Evolutionary conservation across 2,888 invertebrate species (phyloP).

Genomic region (Belgica antarctica): DNA sequence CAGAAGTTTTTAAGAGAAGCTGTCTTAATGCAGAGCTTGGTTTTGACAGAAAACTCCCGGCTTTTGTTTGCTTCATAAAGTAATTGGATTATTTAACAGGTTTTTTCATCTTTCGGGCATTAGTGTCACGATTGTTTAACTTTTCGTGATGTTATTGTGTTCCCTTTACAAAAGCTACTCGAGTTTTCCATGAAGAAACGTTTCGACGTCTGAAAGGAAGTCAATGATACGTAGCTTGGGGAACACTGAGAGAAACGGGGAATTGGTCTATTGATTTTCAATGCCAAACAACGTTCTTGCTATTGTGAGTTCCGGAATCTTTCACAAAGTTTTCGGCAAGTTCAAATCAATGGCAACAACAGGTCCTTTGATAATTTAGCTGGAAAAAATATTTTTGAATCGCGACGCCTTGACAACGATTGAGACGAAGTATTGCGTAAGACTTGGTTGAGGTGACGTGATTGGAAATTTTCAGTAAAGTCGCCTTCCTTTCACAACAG

Average conservation of each 20-base stretch:
- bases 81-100: slow-evolving; percentile 25
- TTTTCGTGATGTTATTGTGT: background rate
- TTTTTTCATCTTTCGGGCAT: slow-evolving; percentile 12
- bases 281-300: background rate
- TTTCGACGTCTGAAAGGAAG: background rate
- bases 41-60: too few species aligned
- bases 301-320: background rate
- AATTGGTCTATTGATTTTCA: slow-evolving; percentile 35
- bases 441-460: too few species aligned
- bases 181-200: background rate
- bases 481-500: too few species aligned
- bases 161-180: background rate
- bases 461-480: too few species aligned
- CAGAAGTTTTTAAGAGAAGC: background rate
- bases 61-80: background rate
- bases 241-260: background rate
- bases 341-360: background rate
- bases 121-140: slow-evolving; percentile 23
- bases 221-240: slow-evolving; percentile 32
- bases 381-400: too few species aligned
- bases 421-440: too few species aligned
- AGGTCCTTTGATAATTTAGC: too few species aligned
- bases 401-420: too few species aligned
- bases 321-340: background rate
- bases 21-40: background rate